Percentiles rank a stretch among this genome's conserved stretches.
Conservation (phyloP, 2,113 vertebrate genomes). For the Myotis yumanensis region DNA sequence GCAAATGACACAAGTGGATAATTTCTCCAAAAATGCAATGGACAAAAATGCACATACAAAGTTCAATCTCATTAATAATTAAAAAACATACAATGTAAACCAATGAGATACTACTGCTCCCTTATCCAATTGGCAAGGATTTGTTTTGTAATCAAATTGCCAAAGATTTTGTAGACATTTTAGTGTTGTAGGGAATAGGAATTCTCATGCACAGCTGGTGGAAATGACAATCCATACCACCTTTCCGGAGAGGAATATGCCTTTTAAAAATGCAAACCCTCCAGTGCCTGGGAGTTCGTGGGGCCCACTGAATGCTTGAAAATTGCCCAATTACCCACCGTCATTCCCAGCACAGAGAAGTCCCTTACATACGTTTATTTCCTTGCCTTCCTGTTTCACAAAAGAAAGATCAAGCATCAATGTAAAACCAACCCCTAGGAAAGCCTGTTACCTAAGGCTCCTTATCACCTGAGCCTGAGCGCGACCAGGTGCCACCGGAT, state of each 20-base stretch:
- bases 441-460: neutral
- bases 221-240: neutral
- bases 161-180: neutral
- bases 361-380: neutral
- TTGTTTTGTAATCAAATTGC: neutral
- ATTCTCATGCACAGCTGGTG: neutral
- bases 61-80: neutral
- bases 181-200: neutral
- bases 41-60: neutral
- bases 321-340: neutral
- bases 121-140: neutral
- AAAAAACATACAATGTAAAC: neutral
- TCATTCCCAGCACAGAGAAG: neutral
- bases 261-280: neutral
- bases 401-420: neutral
- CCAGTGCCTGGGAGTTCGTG: neutral
- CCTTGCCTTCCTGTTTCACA: neutral
- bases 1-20: neutral
- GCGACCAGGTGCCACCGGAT: neutral
- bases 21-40: neutral
- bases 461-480: neutral
- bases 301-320: neutral
- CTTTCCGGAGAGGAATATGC: neutral
- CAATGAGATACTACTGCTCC: neutral
- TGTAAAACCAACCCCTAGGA: neutral